These are phyloP conservation scores for Monodelphis domestica DNA, from an alignment of 2,797 vertebrate genomes.

Conservation along the genomic window DNA sequence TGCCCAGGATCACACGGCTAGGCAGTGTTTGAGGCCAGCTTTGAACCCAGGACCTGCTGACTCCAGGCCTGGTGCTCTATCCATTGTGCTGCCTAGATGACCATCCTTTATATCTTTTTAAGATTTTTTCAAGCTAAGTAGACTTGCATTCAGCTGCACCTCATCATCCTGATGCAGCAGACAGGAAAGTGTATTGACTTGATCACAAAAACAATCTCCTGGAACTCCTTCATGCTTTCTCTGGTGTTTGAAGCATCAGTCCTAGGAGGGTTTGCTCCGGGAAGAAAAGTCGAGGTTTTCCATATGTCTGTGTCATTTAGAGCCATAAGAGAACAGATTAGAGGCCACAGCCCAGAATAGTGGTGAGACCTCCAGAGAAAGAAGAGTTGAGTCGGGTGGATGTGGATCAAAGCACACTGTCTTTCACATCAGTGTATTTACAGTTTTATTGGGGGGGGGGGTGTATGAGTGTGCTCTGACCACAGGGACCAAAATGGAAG, in stretches of 20 bases:
- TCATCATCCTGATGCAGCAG: neutral
- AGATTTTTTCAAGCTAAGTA: slow-evolving; percentile 38
- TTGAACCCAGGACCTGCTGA: no score
- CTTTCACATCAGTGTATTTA: no score
- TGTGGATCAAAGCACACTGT: no score
- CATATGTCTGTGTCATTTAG: neutral
- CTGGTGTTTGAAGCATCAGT: slow-evolving; percentile 49
- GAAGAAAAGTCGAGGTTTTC: neutral
- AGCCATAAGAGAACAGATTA: neutral
- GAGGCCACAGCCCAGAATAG: neutral
- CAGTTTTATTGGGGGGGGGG: no score
- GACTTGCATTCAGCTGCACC: slow-evolving; percentile 30
- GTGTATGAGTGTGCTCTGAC: no score
- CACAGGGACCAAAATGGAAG: no score
- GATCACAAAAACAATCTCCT: slow-evolving; percentile 45
- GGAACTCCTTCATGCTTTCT: slow-evolving; percentile 1
- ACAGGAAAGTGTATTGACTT: slow-evolving; percentile 48
- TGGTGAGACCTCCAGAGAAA: no score
- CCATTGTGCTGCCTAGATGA: no score
- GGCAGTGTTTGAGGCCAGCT: no score
- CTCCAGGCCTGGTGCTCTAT: no score
- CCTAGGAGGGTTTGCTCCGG: neutral
- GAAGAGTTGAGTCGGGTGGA: no score
- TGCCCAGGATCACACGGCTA: no score
- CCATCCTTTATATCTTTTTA: slow-evolving; percentile 50